phyloP scores from a whole-genome alignment of 2,888 invertebrate genomes.

The Diabrotica balteata region DNA sequence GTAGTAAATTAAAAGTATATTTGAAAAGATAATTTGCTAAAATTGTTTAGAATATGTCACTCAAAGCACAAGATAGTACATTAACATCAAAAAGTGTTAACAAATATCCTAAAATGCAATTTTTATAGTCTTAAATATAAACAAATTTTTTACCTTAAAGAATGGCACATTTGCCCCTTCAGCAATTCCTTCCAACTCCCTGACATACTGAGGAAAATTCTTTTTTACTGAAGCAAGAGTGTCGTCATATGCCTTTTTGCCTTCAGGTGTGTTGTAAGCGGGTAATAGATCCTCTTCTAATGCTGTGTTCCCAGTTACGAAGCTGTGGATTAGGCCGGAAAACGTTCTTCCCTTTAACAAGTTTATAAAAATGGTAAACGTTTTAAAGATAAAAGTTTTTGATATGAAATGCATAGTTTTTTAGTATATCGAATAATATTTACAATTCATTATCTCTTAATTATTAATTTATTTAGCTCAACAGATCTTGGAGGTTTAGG shows the following conservation, averaged over 20 bases:
- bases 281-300: constrained; percentile 74
- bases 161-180: constrained; percentile 86
- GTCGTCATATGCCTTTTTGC: constrained; percentile 75
- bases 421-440: too few species aligned
- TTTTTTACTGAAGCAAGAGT: constrained; percentile 73
- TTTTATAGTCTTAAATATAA: background rate
- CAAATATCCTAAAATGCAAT: too few species aligned
- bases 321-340: constrained; percentile 74
- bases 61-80: too few species aligned
- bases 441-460: too few species aligned
- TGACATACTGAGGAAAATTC: constrained; percentile 82
- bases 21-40: too few species aligned
- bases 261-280: constrained; percentile 74
- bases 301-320: constrained; percentile 66
- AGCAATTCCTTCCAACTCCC: constrained; percentile 84
- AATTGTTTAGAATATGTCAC: too few species aligned
- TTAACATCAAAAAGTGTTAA: too few species aligned
- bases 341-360: constrained; percentile 79
- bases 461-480: too few species aligned
- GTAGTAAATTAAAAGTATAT: too few species aligned
- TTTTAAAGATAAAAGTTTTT: too few species aligned
- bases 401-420: too few species aligned
- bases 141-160: constrained; percentile 68
- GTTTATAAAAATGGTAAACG: background rate
- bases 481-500: too few species aligned